Percentiles rank a stretch among this genome's conserved stretches.
Conservation (phyloP, 2,888 invertebrate genomes). For the Oxystoma pomonae region DNA sequence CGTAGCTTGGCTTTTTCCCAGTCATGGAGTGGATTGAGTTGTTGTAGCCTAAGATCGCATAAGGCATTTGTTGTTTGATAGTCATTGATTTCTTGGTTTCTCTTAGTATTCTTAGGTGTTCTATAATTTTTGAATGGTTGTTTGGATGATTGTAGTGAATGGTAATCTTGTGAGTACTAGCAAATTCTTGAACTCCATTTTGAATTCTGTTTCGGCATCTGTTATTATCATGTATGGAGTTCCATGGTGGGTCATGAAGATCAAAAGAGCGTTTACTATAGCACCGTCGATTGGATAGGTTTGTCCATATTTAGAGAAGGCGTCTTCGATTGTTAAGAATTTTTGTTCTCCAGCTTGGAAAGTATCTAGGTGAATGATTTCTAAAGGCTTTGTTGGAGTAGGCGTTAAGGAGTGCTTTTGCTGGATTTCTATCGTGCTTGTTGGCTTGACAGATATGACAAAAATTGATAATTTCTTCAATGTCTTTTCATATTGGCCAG, state of each 20-base stretch:
- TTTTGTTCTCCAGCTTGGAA: conserved; percentile 23
- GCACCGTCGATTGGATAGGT: conserved; percentile 17
- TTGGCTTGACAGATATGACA: conserved; percentile 10
- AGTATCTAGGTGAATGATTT: conserved; percentile 30
- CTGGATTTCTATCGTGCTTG: too few relatives aligned
- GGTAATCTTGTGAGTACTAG: background rate
- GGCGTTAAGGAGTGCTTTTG: conserved; percentile 23
- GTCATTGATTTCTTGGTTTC: conserved; percentile 5
- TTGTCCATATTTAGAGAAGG: conserved; percentile 27
- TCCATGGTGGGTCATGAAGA: conserved; percentile 5
- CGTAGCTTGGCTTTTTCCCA: too few relatives aligned
- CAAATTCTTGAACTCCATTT: conserved; percentile 16
- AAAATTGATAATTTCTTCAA: conserved; percentile 15
- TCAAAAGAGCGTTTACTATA: conserved; percentile 8
- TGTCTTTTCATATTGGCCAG: too few relatives aligned
- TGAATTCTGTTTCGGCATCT: conserved; percentile 22
- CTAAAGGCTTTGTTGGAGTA: conserved; percentile 26
- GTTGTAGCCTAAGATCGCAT: conserved; percentile 8
- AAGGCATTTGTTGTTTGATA: background rate
- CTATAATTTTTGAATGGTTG: conserved; percentile 23
- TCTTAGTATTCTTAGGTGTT: conserved; percentile 17
- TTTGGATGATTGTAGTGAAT: background rate
- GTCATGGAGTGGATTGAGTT: conserved; percentile 12
- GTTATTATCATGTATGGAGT: conserved; percentile 18
- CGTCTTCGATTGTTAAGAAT: conserved; percentile 29